Evolutionary conservation across 2,888 invertebrate species (phyloP), one percentile per base, ranked within the genome.

Genomic region (Toxonevra muliebris): DNA sequence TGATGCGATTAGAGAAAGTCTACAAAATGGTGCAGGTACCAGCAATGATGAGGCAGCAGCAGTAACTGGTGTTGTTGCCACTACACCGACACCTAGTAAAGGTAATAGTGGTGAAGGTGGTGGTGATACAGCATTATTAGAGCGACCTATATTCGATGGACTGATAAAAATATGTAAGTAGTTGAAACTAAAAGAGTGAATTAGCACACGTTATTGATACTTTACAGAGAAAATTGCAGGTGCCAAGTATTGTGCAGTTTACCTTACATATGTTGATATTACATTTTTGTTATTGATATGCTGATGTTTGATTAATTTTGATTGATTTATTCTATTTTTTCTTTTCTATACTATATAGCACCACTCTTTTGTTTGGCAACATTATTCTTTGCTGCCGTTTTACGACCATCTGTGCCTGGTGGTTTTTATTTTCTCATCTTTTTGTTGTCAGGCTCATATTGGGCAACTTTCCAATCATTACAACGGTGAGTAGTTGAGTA

Each of bases 341-440:
- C 41, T 67, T 70, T 15, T 30, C 65, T 55, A 69, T 71, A 45
- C 69, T 70, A 19, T 70, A 19, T 71, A 84, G 85, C 84, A 41
- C 84, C 85, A 43, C 75, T 84, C 41, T 80, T 83, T 69, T 83
- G 84, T 69, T 75, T 85, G 74, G 78, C 80, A 65, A 79, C 81
- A 43, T 68, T 85, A 60, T 82, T 84, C 70, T 79, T 85, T 73
- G 80, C 85, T 68, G 80, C 83, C 1, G 90, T 93, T 69, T 86
- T 95, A 80, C 89, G 92, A 54, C 97, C 97, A 1, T 95, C 95
- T 64, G 87, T 94, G 42, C 90, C 92, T 20, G 93, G 93, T 52
- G 93, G 92, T 11, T 88, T 96, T 55, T 97, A 98, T 85, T 97
- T 94, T 86, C 79, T 96, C 64, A 88, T 92, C 66, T 97, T 97